A percentile compares a stretch with the other conserved stretches of the same genome.
Conservation (phyloP, 2,888 invertebrate species). For the Malacosoma neustria region DNA sequence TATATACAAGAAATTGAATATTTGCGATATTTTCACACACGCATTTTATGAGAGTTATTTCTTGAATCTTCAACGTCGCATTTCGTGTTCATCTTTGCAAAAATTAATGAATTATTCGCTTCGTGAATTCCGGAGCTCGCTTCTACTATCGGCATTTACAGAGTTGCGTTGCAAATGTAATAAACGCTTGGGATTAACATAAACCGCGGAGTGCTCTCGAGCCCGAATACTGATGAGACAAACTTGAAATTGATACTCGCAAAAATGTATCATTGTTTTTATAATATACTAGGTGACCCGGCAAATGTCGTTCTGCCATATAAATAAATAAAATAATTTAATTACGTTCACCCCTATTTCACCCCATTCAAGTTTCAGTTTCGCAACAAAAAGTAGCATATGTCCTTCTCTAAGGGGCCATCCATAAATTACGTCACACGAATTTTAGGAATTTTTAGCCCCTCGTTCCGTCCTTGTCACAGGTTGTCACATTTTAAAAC, state of each 20-base stretch:
- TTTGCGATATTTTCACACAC: conserved; percentile 30
- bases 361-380: no score
- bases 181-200: conserved; percentile 51
- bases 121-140: conserved; percentile 26
- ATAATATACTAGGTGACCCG: no score
- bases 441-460: no score
- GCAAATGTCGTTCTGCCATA: no score
- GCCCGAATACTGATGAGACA: conserved; percentile 47
- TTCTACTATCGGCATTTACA: conserved; percentile 30
- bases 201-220: conserved; percentile 45
- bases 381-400: no score
- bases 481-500: no score
- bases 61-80: conserved; percentile 23
- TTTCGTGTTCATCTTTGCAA: conserved; percentile 27
- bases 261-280: no score
- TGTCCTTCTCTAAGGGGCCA: no score
- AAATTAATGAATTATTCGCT: conserved; percentile 46
- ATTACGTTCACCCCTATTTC: no score
- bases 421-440: no score
- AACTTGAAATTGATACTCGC: background rate
- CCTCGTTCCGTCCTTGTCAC: no score
- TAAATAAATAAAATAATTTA: no score
- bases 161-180: conserved; percentile 38
- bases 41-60: conserved; percentile 27
- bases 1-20: conserved; percentile 34